A percentile compares a stretch with the other conserved stretches of the same genome.
Evolutionary conservation across 2,888 invertebrate genomes (phyloP).

Genomic region (Eurois occulta): DNA sequence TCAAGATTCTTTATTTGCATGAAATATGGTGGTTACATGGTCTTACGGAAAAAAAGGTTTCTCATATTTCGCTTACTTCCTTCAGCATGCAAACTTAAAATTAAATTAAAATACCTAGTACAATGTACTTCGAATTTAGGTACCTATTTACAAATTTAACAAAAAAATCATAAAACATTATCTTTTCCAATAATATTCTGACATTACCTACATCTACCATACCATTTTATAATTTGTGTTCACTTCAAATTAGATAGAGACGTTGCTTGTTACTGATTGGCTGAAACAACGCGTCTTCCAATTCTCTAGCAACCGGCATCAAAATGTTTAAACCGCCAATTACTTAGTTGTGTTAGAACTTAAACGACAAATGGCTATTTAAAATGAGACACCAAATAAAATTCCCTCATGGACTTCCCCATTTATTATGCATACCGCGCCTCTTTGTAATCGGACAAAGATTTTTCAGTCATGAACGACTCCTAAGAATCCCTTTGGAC

Average conservation of each 20-base stretch:
- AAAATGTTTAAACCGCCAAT: not conserved
- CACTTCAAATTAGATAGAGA: not conserved
- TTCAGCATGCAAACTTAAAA: too few species aligned
- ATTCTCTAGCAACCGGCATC: not conserved
- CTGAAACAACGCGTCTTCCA: too few species aligned
- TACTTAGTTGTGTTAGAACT: not conserved
- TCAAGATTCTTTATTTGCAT: too few species aligned
- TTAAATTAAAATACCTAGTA: too few species aligned
- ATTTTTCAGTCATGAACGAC: constrained; percentile 70
- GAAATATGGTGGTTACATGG: too few species aligned
- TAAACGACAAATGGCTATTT: constrained; percentile 30
- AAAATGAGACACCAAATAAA: constrained; percentile 53
- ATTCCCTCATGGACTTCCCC: constrained; percentile 34
- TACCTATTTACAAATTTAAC: too few species aligned
- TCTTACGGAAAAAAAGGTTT: too few species aligned
- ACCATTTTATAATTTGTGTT: not conserved
- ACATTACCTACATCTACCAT: too few species aligned
- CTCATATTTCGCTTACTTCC: too few species aligned
- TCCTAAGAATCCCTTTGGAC: constrained; percentile 71
- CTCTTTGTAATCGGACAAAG: constrained; percentile 70
- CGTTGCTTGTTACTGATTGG: not conserved
- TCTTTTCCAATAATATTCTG: too few species aligned
- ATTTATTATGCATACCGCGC: constrained; percentile 72
- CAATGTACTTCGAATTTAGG: too few species aligned
- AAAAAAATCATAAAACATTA: too few species aligned